Evolutionary conservation across 2,113 vertebrate genomes (phyloP).

Genomic region (Protobothrops flavoviridis): DNA sequence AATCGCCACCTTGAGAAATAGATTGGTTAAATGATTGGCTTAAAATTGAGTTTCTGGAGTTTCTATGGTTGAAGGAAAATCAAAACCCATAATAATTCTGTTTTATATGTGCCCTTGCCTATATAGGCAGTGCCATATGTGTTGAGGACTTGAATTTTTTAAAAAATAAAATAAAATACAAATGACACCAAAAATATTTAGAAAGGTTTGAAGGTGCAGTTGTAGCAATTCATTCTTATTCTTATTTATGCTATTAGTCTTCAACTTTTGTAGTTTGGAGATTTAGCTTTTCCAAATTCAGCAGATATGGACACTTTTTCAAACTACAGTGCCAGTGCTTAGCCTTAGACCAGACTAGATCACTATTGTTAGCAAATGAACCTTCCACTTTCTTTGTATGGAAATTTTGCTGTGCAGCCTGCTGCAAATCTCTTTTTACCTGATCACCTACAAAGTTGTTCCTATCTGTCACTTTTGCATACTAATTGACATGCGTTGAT

Average conservation of each 20-base stretch:
- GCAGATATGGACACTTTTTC: background rate
- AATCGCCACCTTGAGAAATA: background rate
- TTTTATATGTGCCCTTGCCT: too few species aligned
- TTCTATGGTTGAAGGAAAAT: background rate
- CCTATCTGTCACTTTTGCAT: background rate
- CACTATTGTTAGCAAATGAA: background rate
- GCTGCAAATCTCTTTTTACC: background rate
- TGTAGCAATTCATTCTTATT: background rate
- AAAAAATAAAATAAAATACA: background rate
- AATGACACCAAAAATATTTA: background rate
- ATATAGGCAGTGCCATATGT: too few species aligned
- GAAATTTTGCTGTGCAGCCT: background rate
- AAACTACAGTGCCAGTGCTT: background rate
- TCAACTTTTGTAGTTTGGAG: background rate
- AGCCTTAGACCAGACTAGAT: background rate
- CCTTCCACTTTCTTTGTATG: background rate
- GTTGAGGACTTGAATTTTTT: background rate
- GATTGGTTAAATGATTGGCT: background rate
- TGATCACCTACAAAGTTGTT: background rate
- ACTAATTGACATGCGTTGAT: background rate
- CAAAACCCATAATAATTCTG: background rate
- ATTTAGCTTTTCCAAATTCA: background rate
- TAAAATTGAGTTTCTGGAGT: background rate
- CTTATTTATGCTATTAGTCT: background rate
- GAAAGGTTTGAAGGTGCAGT: background rate